These are phyloP conservation scores for Drosophila kohkoa DNA, from an alignment of 1,140 invertebrate species.

Conservation along the genomic window DNA sequence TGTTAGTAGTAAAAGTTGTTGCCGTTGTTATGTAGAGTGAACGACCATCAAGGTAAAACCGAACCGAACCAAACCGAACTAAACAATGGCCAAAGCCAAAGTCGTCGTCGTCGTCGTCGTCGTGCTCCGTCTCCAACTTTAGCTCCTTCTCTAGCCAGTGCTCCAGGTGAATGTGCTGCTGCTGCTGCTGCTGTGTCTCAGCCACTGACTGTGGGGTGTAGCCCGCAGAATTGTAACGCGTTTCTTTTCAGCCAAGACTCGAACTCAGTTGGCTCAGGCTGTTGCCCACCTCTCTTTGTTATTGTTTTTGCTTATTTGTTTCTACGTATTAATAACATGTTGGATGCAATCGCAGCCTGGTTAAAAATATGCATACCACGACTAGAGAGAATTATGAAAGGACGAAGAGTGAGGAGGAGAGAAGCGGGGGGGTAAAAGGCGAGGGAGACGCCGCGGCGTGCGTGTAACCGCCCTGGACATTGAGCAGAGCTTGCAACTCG, in stretches of 20 bases:
- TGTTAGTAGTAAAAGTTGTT: constrained; percentile 83
- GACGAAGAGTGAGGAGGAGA: constrained; percentile 16
- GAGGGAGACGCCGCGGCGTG: constrained; percentile 36
- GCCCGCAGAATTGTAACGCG: constrained; percentile 81
- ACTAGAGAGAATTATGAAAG: constrained; percentile 67
- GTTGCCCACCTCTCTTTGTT: constrained; percentile 54
- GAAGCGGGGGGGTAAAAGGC: too few species aligned
- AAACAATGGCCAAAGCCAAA: constrained; percentile 78
- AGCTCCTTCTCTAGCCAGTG: constrained; percentile 10
- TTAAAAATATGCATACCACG: constrained; percentile 76
- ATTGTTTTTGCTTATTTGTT: constrained; percentile 83
- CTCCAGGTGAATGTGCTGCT: constrained; percentile 79
- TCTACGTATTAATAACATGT: constrained; percentile 83
- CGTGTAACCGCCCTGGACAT: constrained; percentile 59
- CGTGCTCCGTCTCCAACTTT: constrained; percentile 45
- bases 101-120: constrained; percentile 26
- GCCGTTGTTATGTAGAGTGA: constrained; percentile 70
- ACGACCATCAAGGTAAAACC: constrained; percentile 82
- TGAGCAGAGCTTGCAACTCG: constrained; percentile 7
- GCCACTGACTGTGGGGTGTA: constrained; percentile 64
- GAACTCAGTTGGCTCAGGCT: too few species aligned
- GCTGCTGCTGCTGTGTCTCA: constrained; percentile 52
- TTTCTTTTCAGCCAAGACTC: constrained; percentile 42
- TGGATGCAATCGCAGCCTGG: constrained; percentile 71
- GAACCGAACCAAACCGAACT: constrained; percentile 40